These are phyloP conservation scores for Luehdorfia chinensis DNA, from an alignment of 1,140 invertebrate genomes.

Conservation along the genomic window DNA sequence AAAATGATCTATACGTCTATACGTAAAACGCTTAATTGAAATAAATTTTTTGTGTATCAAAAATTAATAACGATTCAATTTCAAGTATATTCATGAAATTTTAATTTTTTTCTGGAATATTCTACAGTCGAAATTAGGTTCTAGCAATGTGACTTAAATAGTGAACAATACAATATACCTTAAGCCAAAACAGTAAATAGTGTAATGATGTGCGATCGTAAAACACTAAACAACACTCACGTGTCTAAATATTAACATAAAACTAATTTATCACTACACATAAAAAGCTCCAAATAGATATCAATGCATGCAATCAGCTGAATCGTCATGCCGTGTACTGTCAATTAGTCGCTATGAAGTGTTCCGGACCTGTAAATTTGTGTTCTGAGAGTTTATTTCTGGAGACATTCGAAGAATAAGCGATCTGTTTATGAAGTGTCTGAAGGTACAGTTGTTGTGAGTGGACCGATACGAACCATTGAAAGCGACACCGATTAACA, in stretches of 20 bases:
- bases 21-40: too few species aligned
- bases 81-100: too few species aligned
- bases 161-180: neutral
- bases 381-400: slow-evolving; percentile 20
- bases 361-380: slow-evolving; percentile 29
- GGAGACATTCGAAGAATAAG: slow-evolving; percentile 29
- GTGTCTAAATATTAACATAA: slow-evolving; percentile 26
- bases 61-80: too few species aligned
- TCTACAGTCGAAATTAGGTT: too few species aligned
- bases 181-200: slow-evolving; percentile 8
- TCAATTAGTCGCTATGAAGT: slow-evolving; percentile 41
- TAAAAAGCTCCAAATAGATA: slow-evolving; percentile 68
- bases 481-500: slow-evolving; percentile 74
- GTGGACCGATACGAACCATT: slow-evolving; percentile 70
- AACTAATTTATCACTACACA: slow-evolving; percentile 54
- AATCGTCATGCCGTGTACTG: slow-evolving; percentile 66
- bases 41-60: too few species aligned
- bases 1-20: too few species aligned
- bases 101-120: too few species aligned
- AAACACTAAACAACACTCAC: slow-evolving; percentile 34
- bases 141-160: neutral
- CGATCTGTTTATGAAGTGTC: slow-evolving; percentile 49
- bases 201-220: slow-evolving; percentile 10
- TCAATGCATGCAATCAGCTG: slow-evolving; percentile 64
- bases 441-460: slow-evolving; percentile 56